Conservation (phyloP, 2,888 invertebrate genomes). For the Amiota mariae region DNA sequence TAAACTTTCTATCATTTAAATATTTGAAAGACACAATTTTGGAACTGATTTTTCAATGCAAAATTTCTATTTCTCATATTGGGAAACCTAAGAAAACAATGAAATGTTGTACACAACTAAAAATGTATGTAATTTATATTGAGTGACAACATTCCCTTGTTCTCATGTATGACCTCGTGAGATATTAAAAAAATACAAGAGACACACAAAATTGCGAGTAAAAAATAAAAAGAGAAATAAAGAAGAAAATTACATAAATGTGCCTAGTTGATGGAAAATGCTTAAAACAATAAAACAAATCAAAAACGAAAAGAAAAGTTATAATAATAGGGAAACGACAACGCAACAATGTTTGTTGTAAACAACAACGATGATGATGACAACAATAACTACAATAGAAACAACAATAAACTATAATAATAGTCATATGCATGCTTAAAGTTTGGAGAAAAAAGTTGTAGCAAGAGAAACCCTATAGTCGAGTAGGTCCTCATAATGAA, state of each 20-base stretch:
- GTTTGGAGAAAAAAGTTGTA: too few species aligned
- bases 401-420: slow-evolving; percentile 2
- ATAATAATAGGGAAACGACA: slow-evolving; percentile 12
- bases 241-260: background rate
- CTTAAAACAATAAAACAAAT: background rate
- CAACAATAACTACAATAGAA: background rate
- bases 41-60: background rate
- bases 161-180: background rate
- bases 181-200: background rate
- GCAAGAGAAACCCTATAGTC: too few species aligned
- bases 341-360: background rate
- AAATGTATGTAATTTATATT: too few species aligned
- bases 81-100: too few species aligned
- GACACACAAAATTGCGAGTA: background rate
- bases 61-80: too few species aligned
- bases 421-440: background rate
- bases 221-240: background rate
- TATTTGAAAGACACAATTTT: background rate
- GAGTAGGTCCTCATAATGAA: too few species aligned
- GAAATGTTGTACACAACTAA: too few species aligned
- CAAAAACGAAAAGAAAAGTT: background rate
- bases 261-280: background rate
- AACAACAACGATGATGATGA: too few species aligned
- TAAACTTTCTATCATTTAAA: background rate
- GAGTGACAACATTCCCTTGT: too few species aligned